A percentile compares a stretch with the other conserved stretches of the same genome.
Evolutionary conservation across 2,888 invertebrate genomes (phyloP).

Genomic region (Tineola bisselliella): DNA sequence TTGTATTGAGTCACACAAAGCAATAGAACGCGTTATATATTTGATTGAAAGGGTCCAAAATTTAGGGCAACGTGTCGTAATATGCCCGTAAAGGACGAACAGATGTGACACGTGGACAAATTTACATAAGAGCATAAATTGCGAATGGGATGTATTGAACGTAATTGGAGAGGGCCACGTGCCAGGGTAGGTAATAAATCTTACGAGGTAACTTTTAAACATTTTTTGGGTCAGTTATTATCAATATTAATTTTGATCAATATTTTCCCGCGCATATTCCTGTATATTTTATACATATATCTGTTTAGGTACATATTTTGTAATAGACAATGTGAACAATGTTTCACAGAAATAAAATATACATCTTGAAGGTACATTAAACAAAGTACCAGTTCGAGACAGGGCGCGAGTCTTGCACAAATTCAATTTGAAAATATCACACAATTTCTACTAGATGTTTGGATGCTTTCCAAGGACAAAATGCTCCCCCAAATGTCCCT

Average conservation of each 20-base stretch:
- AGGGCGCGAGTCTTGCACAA: slow-evolving; percentile 17
- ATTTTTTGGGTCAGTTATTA: no score
- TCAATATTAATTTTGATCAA: no score
- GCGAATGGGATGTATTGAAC: slow-evolving; percentile 2
- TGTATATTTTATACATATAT: no score
- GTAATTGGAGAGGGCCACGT: background rate
- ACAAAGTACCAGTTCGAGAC: slow-evolving; percentile 17
- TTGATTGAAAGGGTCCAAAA: slow-evolving; percentile 4
- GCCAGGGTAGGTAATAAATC: background rate
- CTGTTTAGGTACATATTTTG: no score
- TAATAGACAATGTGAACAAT: no score
- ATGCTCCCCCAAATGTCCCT: slow-evolving; percentile 13
- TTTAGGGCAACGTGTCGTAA: background rate
- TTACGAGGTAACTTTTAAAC: background rate
- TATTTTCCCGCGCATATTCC: no score
- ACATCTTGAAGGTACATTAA: slow-evolving; percentile 18
- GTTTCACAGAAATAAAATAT: background rate
- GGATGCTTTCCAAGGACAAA: slow-evolving; percentile 20
- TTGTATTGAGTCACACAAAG: background rate
- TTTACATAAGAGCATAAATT: background rate
- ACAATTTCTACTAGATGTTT: slow-evolving; percentile 15
- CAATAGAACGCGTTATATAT: background rate
- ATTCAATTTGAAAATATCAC: slow-evolving; percentile 22
- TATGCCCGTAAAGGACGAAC: background rate
- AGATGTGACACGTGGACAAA: slow-evolving; percentile 4